Percentiles rank a stretch among this genome's conserved stretches.
These are phyloP conservation scores for Nycticebus coucang DNA, from an alignment of 2,113 vertebrate genomes.

Conservation along the genomic window DNA sequence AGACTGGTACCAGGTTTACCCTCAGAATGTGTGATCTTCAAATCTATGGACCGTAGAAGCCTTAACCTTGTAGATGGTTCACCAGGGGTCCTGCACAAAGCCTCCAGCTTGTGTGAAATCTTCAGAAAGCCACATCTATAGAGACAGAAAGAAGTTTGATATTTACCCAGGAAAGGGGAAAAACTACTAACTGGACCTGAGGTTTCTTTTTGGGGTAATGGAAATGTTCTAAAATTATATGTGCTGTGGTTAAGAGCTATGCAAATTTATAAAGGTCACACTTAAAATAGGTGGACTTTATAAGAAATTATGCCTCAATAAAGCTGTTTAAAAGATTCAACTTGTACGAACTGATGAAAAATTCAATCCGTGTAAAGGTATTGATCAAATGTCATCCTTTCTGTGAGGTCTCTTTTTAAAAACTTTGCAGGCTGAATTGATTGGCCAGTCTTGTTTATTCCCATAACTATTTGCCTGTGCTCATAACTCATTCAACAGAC, in stretches of 20 bases:
- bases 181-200: too few relatives aligned
- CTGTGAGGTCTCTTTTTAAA: not conserved
- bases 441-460: not conserved
- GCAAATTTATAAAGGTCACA: constrained; percentile 4
- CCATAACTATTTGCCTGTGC: not conserved
- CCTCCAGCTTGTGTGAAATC: not conserved
- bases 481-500: not conserved
- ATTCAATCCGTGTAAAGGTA: not conserved
- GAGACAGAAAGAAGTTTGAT: not conserved
- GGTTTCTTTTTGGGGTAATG: not conserved
- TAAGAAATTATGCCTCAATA: constrained; percentile 41
- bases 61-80: not conserved
- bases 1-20: not conserved
- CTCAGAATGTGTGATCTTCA: not conserved
- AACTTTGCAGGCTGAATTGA: not conserved
- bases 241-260: not conserved
- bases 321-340: not conserved
- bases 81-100: not conserved
- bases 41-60: not conserved
- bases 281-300: constrained; percentile 20
- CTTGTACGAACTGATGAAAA: constrained; percentile 21
- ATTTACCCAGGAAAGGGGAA: not conserved
- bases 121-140: not conserved
- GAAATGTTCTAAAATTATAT: not conserved
- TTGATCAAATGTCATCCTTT: constrained; percentile 26